Evolutionary conservation across 2,797 vertebrate species (phyloP), one percentile per base, ranked within the genome.

Genomic region (Characodon lateralis): DNA sequence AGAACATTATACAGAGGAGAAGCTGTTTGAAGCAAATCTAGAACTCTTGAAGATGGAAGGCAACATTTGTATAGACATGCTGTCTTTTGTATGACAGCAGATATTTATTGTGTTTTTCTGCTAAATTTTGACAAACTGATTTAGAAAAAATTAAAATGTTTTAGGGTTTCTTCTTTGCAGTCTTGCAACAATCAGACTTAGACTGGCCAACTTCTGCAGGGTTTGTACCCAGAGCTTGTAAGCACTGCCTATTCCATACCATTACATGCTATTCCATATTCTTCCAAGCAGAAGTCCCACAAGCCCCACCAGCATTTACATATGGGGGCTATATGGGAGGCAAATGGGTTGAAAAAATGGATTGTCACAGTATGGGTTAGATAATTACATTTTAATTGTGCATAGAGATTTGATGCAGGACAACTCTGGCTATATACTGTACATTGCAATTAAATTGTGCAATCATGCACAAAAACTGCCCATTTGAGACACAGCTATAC

Each of bases 11-110:
- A 43, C 61, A 8, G 28, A 6, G 46, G 14, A 68, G 61, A 48
- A 76, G 6, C 14, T 41, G 50, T 53, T 76, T 76, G 31, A 68
- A 68, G 63, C 28, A 13, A 76, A 41, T 55, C 66, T 69, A 24
- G 35, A 28, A 22, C 56, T 48, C 24, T 61, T 58, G n/a, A 12
- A 28, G 26, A 20, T 35, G n/a, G 4, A 28, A n/a, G 26, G 43
- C 22, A 24, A n/a, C n/a, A 50, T 50, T 39, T n/a, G 6, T 39
- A 2, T 35, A 24, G 8, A 43, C 10, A 13, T 41, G 43, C 20
- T 35, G 20, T n/a, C 24, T 53, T 43, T 24, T 68, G 24, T 5
- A 24, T 43, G 2, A 43, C 9, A 68, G 12, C n/a, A 59, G 41
- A 69, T 1, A 69, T 69, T 16, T 66, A 14, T 43, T 43, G 24